Percentiles rank a stretch among this genome's conserved stretches.
phyloP scores from a whole-genome alignment of 2,113 vertebrate species.

The Cyrtonyx montezumae region DNA sequence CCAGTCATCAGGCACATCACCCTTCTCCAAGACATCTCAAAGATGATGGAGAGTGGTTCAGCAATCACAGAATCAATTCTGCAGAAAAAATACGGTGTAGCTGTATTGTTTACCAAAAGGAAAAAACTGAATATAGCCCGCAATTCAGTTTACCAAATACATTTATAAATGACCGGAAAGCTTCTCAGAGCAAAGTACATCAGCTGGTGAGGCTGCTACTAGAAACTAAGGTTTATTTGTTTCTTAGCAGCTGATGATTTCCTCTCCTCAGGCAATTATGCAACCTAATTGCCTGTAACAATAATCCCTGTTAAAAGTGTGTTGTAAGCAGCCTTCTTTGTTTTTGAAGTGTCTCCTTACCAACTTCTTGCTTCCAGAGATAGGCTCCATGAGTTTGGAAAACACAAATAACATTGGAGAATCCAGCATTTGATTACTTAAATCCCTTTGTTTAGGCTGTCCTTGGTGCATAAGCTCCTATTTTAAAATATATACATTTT shows the following conservation, averaged over 20 bases:
- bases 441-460: background rate
- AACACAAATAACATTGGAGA: background rate
- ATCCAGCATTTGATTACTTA: background rate
- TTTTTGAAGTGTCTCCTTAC: background rate
- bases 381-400: background rate
- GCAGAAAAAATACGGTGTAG: background rate
- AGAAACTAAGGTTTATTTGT: slow-evolving; percentile 57
- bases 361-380: background rate
- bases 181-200: background rate
- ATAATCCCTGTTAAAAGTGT: slow-evolving; percentile 36
- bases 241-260: slow-evolving; percentile 64
- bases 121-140: background rate
- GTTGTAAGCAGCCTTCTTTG: background rate
- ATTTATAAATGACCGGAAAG: background rate
- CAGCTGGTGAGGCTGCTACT: slow-evolving; percentile 34
- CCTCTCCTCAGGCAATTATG: slow-evolving; percentile 47
- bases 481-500: background rate
- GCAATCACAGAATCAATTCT: background rate
- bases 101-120: background rate
- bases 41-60: too few species aligned
- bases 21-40: too few species aligned
- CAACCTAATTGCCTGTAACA: slow-evolving; percentile 60
- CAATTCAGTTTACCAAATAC: slow-evolving; percentile 3
- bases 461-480: background rate
- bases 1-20: too few species aligned